phyloP scores from a whole-genome alignment of 2,113 vertebrate species.

The Oryzias melastigma region DNA sequence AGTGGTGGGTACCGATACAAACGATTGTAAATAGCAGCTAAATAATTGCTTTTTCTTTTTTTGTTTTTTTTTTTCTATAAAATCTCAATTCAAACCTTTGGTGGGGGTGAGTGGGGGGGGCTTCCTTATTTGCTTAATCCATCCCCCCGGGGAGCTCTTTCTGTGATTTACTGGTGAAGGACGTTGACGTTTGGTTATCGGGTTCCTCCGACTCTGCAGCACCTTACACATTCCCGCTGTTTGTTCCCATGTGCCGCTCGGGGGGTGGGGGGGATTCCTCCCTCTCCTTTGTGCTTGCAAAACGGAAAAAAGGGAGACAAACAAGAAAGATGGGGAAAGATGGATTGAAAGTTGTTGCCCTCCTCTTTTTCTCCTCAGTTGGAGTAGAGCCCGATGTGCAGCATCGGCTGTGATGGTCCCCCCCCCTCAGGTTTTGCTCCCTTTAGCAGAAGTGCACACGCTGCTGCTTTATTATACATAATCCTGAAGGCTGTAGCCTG shows the following conservation, averaged over 20 bases:
- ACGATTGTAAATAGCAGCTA: slow-evolving; percentile 81
- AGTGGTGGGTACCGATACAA: slow-evolving; percentile 51
- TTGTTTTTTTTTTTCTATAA: neutral
- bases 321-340: slow-evolving; percentile 52
- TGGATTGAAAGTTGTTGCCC: slow-evolving; percentile 51
- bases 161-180: slow-evolving; percentile 68
- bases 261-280: slow-evolving; percentile 54
- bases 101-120: slow-evolving; percentile 38
- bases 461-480: slow-evolving; percentile 82
- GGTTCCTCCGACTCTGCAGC: slow-evolving; percentile 60
- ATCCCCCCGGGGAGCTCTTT: slow-evolving; percentile 54
- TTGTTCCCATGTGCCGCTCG: slow-evolving; percentile 60
- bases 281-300: slow-evolving; percentile 77
- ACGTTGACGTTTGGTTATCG: slow-evolving; percentile 66
- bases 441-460: slow-evolving; percentile 38
- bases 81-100: slow-evolving; percentile 73
- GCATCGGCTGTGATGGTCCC: slow-evolving; percentile 35
- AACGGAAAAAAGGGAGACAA: slow-evolving; percentile 57
- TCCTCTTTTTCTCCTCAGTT: slow-evolving; percentile 51
- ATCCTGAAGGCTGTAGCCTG: slow-evolving; percentile 89
- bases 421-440: slow-evolving; percentile 50
- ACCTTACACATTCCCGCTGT: slow-evolving; percentile 55
- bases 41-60: slow-evolving; percentile 73
- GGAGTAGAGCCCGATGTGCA: slow-evolving; percentile 40
- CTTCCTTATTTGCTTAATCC: slow-evolving; percentile 74